Conservation (phyloP, 1,140 invertebrate species). For the Drosophila sucinea region DNA sequence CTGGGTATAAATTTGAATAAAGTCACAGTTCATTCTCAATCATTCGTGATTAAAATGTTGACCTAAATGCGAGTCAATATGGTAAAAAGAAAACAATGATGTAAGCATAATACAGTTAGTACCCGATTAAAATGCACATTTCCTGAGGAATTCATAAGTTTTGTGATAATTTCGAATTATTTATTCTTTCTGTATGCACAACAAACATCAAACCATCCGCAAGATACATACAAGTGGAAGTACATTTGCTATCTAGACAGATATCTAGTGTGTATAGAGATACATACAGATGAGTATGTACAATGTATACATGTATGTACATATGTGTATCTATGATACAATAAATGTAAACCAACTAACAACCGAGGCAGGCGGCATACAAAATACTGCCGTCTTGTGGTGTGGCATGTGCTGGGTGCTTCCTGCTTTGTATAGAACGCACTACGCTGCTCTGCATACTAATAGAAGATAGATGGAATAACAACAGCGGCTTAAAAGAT, state of each 20-base stretch:
- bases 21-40: neutral
- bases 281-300: neutral
- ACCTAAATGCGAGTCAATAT: neutral
- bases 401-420: conserved; percentile 67
- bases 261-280: neutral
- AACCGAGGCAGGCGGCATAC: conserved; percentile 62
- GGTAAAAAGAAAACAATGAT: neutral
- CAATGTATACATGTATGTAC: neutral
- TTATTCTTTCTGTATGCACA: conserved; percentile 11
- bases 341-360: conserved; percentile 51
- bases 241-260: conserved; percentile 1
- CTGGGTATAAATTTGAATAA: neutral
- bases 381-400: conserved; percentile 41
- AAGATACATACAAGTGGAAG: conserved; percentile 5
- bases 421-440: conserved; percentile 54
- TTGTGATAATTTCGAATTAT: conserved; percentile 12
- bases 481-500: conserved; percentile 23
- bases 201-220: conserved; percentile 7
- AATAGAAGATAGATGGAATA: conserved; percentile 42
- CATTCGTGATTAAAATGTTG: neutral
- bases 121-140: conserved; percentile 6
- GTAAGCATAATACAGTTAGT: neutral
- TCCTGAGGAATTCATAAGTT: conserved; percentile 1
- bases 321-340: conserved; percentile 44
- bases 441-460: conserved; percentile 64